Conservation (phyloP, 2,797 vertebrate species). For the Odontamblyopus lacepedii region DNA sequence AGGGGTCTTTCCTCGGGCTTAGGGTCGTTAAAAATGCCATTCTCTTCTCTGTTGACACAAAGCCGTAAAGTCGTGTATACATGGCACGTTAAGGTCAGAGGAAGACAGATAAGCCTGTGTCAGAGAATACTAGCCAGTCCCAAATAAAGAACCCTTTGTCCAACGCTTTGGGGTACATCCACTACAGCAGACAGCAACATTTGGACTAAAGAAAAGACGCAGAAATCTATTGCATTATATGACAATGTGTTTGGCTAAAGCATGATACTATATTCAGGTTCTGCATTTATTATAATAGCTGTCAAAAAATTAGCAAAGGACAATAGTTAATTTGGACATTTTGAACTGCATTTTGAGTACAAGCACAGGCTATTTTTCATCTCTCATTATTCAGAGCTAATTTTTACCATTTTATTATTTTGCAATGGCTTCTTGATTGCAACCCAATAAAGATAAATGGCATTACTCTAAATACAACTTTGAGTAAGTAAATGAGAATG, state of each 20-base stretch:
- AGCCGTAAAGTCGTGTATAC: constrained; percentile 71
- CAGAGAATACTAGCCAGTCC: constrained; percentile 59
- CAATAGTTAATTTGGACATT: neutral
- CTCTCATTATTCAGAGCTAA: neutral
- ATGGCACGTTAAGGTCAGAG: constrained; percentile 68
- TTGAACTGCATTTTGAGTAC: neutral
- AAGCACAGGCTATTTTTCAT: neutral
- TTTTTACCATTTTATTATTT: neutral
- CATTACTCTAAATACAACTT: too few relatives aligned
- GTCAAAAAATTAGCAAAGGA: neutral
- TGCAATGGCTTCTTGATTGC: too few relatives aligned
- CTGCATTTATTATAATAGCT: neutral
- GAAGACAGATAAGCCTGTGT: constrained; percentile 69
- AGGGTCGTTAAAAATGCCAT: constrained; percentile 46
- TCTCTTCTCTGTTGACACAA: constrained; percentile 66
- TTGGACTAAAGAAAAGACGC: constrained; percentile 23
- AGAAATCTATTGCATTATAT: constrained; percentile 16
- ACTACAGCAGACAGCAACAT: constrained; percentile 38
- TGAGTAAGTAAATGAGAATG: neutral
- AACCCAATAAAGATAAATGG: too few relatives aligned
- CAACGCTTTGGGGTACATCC: constrained; percentile 33
- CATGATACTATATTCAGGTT: neutral
- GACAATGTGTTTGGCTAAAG: neutral
- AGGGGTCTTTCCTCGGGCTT: constrained; percentile 17
- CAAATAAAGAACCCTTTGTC: constrained; percentile 73